Evolutionary conservation across 2,888 invertebrate genomes (phyloP).

Genomic region (Rhaphigaster nebulosa): DNA sequence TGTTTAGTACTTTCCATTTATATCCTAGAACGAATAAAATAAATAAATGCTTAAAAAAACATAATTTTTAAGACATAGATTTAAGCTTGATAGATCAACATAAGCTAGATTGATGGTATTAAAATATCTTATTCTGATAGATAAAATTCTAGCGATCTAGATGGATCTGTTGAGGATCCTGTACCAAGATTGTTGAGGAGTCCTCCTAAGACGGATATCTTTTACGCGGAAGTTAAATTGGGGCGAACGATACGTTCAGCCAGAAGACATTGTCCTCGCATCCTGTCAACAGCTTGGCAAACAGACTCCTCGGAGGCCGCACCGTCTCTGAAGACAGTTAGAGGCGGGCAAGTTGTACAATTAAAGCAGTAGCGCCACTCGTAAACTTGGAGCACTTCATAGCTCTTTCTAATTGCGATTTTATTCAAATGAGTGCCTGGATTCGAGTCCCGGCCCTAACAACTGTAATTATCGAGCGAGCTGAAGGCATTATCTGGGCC

Average conservation of each 20-base stretch:
- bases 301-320: background rate
- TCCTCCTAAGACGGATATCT: background rate
- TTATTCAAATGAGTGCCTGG: constrained; percentile 43
- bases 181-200: no score
- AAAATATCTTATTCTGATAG: no score
- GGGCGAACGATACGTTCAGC: background rate
- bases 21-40: no score
- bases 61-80: no score
- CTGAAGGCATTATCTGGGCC: background rate
- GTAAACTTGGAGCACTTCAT: constrained; percentile 22
- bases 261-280: background rate
- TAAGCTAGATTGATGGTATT: no score
- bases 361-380: background rate
- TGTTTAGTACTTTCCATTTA: no score
- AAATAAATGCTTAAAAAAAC: no score
- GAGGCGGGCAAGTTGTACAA: background rate
- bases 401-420: constrained; percentile 34
- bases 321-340: background rate
- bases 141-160: no score
- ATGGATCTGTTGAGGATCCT: no score
- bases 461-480: constrained; percentile 25
- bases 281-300: constrained; percentile 23
- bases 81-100: no score
- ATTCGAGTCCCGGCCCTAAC: background rate
- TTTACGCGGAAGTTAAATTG: background rate